Evolutionary conservation across 2,888 invertebrate species (phyloP).

Genomic region (Thera britannica): DNA sequence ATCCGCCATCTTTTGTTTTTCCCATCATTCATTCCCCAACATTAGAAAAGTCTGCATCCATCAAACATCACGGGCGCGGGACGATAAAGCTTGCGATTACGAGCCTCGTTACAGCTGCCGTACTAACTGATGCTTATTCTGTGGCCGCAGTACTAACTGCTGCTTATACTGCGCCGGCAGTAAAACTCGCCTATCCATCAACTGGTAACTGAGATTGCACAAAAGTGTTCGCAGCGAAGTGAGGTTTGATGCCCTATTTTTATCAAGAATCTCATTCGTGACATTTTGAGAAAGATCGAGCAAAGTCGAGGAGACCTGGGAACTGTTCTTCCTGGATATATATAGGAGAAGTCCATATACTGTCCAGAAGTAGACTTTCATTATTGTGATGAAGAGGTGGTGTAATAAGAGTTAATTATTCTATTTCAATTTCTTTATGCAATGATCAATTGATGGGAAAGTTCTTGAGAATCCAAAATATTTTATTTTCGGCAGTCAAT

Average conservation of each 20-base stretch:
- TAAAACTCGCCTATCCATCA: conserved; percentile 31
- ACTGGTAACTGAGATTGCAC: conserved; percentile 25
- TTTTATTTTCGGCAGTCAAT: no score
- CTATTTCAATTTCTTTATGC: no score
- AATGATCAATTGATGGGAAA: no score
- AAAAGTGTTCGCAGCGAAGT: conserved; percentile 15
- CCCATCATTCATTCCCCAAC: conserved; percentile 19
- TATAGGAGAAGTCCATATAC: no score
- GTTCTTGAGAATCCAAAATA: no score
- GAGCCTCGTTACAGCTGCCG: conserved; percentile 24
- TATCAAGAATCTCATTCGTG: conserved; percentile 20
- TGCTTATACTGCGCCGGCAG: conserved; percentile 15
- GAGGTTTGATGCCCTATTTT: conserved; percentile 22
- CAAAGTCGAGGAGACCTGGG: no score
- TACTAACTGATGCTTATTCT: conserved; percentile 13
- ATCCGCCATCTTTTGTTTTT: conserved; percentile 6
- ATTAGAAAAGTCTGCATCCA: conserved; percentile 25
- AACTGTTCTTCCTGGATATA: no score
- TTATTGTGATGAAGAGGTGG: no score
- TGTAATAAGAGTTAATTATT: no score
- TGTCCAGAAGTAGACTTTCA: no score
- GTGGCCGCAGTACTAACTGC: conserved; percentile 12
- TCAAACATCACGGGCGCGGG: conserved; percentile 24
- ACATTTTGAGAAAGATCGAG: not conserved
- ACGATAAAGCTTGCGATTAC: conserved; percentile 30